phyloP scores from a whole-genome alignment of 1,140 invertebrate genomes.

The Gryllus bimaculatus region DNA sequence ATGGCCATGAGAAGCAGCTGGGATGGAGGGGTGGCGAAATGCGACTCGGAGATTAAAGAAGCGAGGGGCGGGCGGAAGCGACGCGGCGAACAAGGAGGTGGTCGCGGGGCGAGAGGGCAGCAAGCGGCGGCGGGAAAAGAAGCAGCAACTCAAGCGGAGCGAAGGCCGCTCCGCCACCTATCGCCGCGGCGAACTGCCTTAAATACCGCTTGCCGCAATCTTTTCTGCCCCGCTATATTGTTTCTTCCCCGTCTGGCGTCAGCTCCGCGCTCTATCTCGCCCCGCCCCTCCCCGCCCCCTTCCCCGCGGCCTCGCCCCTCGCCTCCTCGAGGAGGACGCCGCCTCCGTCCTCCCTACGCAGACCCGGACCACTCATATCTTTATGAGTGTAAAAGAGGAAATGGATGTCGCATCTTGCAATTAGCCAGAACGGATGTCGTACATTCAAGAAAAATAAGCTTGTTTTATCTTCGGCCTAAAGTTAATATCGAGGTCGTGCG shows the following conservation, averaged over 20 bases:
- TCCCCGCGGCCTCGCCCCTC: not conserved
- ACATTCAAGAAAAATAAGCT: constrained; percentile 34
- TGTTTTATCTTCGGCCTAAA: constrained; percentile 33
- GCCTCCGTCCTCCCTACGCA: not conserved
- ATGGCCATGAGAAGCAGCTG: no score
- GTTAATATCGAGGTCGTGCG: constrained; percentile 27
- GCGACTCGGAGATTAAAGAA: no score
- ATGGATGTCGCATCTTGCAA: constrained; percentile 31
- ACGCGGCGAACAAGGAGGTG: no score
- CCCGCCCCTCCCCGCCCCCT: not conserved
- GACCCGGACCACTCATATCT: constrained; percentile 25
- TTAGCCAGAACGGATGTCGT: constrained; percentile 34
- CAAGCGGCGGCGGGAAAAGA: no score
- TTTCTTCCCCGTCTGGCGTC: not conserved
- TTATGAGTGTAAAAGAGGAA: constrained; percentile 28
- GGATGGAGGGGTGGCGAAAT: no score
- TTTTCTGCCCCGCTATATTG: not conserved
- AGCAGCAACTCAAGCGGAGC: no score
- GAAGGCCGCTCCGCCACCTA: no score
- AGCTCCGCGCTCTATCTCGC: not conserved
- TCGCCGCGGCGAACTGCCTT: not conserved
- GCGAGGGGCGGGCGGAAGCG: no score
- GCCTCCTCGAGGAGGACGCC: not conserved
- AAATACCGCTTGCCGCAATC: not conserved
- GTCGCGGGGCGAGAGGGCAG: no score